Evolutionary conservation across 2,113 vertebrate genomes (phyloP).

Genomic region (Odontesthes bonariensis): DNA sequence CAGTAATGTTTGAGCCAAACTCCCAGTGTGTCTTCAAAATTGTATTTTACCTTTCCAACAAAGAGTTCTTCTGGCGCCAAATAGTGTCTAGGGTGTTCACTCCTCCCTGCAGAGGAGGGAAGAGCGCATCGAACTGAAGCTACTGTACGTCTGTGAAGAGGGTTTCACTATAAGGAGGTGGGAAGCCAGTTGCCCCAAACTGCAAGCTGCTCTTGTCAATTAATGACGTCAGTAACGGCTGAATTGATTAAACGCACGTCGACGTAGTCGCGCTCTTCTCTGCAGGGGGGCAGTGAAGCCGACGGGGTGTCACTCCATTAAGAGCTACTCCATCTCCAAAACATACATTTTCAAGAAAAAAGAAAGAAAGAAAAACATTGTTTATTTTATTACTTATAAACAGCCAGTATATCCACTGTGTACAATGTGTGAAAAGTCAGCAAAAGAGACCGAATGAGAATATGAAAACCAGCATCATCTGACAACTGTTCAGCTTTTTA

Average conservation of each 20-base stretch:
- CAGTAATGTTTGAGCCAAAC: background rate
- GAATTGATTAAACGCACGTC: background rate
- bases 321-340: background rate
- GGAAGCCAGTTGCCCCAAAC: slow-evolving; percentile 1
- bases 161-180: background rate
- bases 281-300: too few relatives aligned
- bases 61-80: too few relatives aligned
- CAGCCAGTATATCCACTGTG: too few relatives aligned
- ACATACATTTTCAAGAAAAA: background rate
- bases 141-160: background rate
- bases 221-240: slow-evolving; percentile 48
- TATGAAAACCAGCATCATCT: too few relatives aligned
- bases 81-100: background rate
- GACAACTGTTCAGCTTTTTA: too few relatives aligned
- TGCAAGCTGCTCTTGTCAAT: slow-evolving; percentile 9
- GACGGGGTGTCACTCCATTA: background rate
- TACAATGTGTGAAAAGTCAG: background rate
- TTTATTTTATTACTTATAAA: background rate
- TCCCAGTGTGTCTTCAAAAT: background rate
- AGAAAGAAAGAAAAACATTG: background rate
- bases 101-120: background rate
- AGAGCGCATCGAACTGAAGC: background rate
- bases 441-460: too few relatives aligned
- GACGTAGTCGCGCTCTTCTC: background rate
- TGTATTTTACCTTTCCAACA: background rate